These are phyloP conservation scores for Hyppa rectilinea DNA, from an alignment of 2,888 invertebrate species.

Conservation along the genomic window DNA sequence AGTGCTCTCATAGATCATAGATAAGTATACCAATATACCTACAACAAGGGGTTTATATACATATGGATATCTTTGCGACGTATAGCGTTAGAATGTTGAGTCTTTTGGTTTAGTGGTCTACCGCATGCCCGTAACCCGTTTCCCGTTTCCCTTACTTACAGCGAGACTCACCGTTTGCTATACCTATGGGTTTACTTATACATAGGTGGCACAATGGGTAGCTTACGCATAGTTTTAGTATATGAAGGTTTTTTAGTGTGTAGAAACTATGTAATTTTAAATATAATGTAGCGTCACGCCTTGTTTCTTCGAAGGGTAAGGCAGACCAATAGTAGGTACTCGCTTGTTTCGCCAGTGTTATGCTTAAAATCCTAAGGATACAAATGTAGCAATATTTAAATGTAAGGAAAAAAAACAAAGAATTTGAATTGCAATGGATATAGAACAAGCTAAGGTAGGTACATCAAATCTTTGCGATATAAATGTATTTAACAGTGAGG, in stretches of 20 bases:
- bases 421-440: background rate
- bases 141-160: constrained; percentile 47
- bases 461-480: background rate
- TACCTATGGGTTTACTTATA: background rate
- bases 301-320: no score
- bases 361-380: no score
- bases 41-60: background rate
- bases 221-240: background rate
- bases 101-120: constrained; percentile 54
- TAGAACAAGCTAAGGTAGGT: background rate
- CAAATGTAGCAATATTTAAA: background rate
- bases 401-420: background rate
- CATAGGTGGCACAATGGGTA: background rate
- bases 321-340: no score
- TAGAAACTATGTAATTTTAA: background rate
- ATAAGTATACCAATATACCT: background rate
- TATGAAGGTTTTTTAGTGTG: background rate
- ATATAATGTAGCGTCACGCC: no score
- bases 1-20: no score
- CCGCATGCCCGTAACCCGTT: constrained; percentile 50
- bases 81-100: constrained; percentile 38
- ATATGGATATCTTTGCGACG: constrained; percentile 11
- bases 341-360: no score
- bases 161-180: constrained; percentile 5
- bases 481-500: background rate